A percentile compares a stretch with the other conserved stretches of the same genome.
Evolutionary conservation across 2,113 vertebrate genomes (phyloP).

Genomic region (Amblyopsis rosae): DNA sequence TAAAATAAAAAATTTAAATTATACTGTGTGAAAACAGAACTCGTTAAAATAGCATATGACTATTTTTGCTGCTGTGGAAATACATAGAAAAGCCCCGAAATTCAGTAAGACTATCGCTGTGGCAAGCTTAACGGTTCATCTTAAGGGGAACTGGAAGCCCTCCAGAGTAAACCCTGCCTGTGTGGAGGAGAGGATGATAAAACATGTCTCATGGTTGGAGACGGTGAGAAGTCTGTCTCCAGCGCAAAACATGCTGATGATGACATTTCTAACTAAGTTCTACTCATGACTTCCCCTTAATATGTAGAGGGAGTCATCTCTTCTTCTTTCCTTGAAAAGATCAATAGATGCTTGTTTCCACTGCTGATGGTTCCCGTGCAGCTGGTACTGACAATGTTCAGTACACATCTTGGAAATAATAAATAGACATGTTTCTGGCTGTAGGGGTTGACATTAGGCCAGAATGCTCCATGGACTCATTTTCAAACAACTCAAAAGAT

Average conservation of each 20-base stretch:
- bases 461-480: not conserved
- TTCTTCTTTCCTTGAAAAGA: conserved; percentile 2
- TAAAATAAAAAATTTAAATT: not conserved
- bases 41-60: too few relatives aligned
- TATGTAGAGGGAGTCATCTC: not conserved
- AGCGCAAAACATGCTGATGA: too few relatives aligned
- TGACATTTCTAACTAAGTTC: too few relatives aligned
- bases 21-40: not conserved
- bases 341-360: conserved; percentile 6
- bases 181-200: conserved; percentile 8
- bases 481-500: not conserved
- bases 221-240: not conserved
- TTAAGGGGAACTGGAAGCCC: conserved; percentile 17
- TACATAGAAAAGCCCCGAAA: not conserved
- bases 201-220: not conserved
- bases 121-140: not conserved
- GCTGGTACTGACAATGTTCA: conserved; percentile 27
- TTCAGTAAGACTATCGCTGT: not conserved
- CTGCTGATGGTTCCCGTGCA: not conserved
- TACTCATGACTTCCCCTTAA: too few relatives aligned
- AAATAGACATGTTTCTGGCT: conserved; percentile 9
- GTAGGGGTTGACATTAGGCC: conserved; percentile 2
- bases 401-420: conserved; percentile 31
- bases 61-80: not conserved
- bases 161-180: conserved; percentile 27